A percentile compares a stretch with the other conserved stretches of the same genome.
Evolutionary conservation across 64 coral and sea anemone genomes (phyloP).

Genomic region (Porites australiensis): DNA sequence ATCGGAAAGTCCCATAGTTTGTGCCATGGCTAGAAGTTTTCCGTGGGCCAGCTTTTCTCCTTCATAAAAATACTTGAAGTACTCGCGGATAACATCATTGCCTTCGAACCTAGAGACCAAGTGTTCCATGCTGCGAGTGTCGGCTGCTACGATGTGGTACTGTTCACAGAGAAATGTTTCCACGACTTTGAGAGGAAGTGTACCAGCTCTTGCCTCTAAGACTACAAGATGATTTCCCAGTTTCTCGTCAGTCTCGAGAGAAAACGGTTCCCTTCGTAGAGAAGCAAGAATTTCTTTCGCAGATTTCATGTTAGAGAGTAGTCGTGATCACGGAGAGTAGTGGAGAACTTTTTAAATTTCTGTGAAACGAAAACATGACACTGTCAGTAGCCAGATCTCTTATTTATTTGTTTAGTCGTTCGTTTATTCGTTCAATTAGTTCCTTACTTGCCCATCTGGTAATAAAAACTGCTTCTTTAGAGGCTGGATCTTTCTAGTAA

Average conservation of each 20-base stretch:
- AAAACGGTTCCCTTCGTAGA: not conserved
- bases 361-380: no score
- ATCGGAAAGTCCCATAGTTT: constrained; percentile 8
- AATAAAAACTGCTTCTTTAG: no score
- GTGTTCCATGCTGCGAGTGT: not conserved
- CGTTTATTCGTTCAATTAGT: no score
- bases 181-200: constrained; percentile 7
- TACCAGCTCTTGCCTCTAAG: not conserved
- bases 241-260: not conserved
- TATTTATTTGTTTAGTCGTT: no score
- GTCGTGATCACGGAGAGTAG: no score
- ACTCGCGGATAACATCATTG: constrained; percentile 18
- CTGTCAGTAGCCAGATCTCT: no score
- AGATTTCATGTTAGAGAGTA: not conserved
- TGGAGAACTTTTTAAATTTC: no score
- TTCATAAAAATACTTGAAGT: constrained; percentile 14
- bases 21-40: not conserved
- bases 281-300: constrained; percentile 13
- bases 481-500: no score
- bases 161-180: constrained; percentile 21
- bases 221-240: not conserved
- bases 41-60: not conserved
- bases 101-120: not conserved
- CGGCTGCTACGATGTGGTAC: constrained; percentile 4
- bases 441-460: no score